Evolutionary conservation across 2,888 invertebrate species (phyloP), one percentile per base, ranked within the genome.

Genomic region (Standfussiana lucernea): DNA sequence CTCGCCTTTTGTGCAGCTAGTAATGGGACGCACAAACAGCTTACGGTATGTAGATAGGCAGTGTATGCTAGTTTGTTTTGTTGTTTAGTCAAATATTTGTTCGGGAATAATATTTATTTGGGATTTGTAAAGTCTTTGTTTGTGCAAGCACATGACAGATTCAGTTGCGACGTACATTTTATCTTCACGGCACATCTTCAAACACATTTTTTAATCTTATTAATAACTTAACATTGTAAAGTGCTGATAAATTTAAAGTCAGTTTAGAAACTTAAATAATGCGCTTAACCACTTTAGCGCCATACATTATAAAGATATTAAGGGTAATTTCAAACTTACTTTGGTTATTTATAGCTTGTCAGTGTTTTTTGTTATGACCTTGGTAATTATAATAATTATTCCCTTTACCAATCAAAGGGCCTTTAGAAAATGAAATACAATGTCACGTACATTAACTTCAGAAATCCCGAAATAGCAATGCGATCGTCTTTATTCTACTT

Each of bases 1-100:
- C 53, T 66, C 32, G 35, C 82, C 85, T 79, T 83, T 86, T 83
- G 65, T 84, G 86, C 69, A 62, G 56, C 32, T 56, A 24, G 86
- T 84, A 75, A 86, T 82, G 72, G 59, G 66, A 70, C 71, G 61
- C 71, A 79, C 75, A 83, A 83, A 86, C 74, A 78, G 53, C 47
- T 69, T 37, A 71, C 37, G 32, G 42, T 67, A 37, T 59, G 59
- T 53, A 65, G 53, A 62, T 53, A 65, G 6, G 45, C 45, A 32
- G 68, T 66, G 37, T 6, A 37, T 50, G 50, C 53, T 68, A 50
- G 75, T 84, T 80, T 64, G 45, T 65, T 76, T 73, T 82, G 69
- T 72, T 73, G 69, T 61, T 80, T 35, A 50, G 24, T 47, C 66
- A 79, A 79, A 56, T 81, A 79, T 66, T 21, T 69, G 28, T 50